These are phyloP conservation scores for Tragelaphus oryx DNA, from an alignment of 2,797 vertebrate genomes.

Conservation along the genomic window DNA sequence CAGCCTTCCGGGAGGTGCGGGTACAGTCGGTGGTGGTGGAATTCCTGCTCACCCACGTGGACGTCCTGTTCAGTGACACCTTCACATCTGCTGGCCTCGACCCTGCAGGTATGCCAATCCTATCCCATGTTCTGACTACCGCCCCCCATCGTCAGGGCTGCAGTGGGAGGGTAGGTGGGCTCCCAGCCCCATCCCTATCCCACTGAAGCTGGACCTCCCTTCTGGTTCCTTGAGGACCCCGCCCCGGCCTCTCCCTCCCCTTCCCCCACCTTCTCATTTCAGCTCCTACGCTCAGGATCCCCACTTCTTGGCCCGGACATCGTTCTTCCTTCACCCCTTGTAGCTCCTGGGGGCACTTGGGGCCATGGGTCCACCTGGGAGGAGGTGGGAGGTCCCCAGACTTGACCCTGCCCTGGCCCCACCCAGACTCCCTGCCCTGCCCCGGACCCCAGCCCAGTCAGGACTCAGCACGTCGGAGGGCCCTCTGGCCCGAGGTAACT, in stretches of 20 bases:
- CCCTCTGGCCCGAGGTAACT: slow-evolving; percentile 75
- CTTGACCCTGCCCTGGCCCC: slow-evolving; percentile 60
- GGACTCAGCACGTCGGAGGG: slow-evolving; percentile 72
- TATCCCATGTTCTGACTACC: background rate
- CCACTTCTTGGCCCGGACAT: slow-evolving; percentile 72
- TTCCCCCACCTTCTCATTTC: slow-evolving; percentile 73
- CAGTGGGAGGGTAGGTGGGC: slow-evolving; percentile 68
- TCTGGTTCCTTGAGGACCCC: slow-evolving; percentile 63
- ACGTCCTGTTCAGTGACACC: slow-evolving; percentile 86
- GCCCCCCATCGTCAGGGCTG: slow-evolving; percentile 35
- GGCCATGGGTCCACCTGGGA: slow-evolving; percentile 49
- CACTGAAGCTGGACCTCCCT: slow-evolving; percentile 47
- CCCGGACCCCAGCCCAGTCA: slow-evolving; percentile 55
- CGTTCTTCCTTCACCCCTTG: slow-evolving; percentile 69
- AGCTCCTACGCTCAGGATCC: slow-evolving; percentile 75
- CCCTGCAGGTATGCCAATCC: slow-evolving; percentile 75
- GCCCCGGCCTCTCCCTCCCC: slow-evolving; percentile 65
- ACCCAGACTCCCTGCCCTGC: slow-evolving; percentile 67
- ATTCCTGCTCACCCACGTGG: slow-evolving; percentile 85
- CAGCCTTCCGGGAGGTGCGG: slow-evolving; percentile 86
- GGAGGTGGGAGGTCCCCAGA: slow-evolving; percentile 73
- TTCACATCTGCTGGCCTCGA: slow-evolving; percentile 86
- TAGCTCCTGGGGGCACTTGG: slow-evolving; percentile 65
- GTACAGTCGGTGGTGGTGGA: slow-evolving; percentile 88
- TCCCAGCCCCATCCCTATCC: slow-evolving; percentile 27